Evolutionary conservation across 2,113 vertebrate species (phyloP).

Genomic region (Saguinus midas): DNA sequence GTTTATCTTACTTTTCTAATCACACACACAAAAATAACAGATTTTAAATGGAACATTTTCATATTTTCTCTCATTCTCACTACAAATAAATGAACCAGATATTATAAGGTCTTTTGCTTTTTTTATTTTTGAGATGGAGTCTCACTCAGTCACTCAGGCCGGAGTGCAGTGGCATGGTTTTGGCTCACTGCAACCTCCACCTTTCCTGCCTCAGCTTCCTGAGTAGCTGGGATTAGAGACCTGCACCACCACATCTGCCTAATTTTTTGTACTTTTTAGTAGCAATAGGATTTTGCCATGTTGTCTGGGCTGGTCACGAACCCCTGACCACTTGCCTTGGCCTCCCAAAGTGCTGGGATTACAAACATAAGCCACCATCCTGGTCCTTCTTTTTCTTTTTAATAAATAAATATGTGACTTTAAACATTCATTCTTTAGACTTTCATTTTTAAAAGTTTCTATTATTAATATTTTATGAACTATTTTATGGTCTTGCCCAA

Average conservation of each 20-base stretch:
- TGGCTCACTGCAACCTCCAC: too few relatives aligned
- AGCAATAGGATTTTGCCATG: too few relatives aligned
- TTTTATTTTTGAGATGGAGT: neutral
- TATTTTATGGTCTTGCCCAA: constrained; percentile 28
- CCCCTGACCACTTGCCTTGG: too few relatives aligned
- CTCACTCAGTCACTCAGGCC: too few relatives aligned
- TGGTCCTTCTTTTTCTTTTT: neutral
- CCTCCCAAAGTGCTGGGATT: too few relatives aligned
- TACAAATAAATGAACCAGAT: neutral
- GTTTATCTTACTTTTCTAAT: neutral
- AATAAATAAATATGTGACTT: neutral
- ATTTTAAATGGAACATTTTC: neutral
- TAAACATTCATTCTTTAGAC: neutral
- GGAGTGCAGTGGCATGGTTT: too few relatives aligned
- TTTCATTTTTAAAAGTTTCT: neutral
- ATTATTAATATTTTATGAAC: neutral
- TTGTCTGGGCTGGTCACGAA: too few relatives aligned
- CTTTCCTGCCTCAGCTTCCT: too few relatives aligned
- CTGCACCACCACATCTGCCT: too few relatives aligned
- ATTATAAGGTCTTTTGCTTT: neutral
- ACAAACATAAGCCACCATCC: too few relatives aligned
- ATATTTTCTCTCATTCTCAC: neutral
- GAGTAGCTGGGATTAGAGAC: too few relatives aligned
- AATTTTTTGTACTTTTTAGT: too few relatives aligned
- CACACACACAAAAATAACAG: neutral